A percentile compares a stretch with the other conserved stretches of the same genome.
Evolutionary conservation across 2,113 vertebrate genomes (phyloP).

Genomic region (Rafetus swinhoei): DNA sequence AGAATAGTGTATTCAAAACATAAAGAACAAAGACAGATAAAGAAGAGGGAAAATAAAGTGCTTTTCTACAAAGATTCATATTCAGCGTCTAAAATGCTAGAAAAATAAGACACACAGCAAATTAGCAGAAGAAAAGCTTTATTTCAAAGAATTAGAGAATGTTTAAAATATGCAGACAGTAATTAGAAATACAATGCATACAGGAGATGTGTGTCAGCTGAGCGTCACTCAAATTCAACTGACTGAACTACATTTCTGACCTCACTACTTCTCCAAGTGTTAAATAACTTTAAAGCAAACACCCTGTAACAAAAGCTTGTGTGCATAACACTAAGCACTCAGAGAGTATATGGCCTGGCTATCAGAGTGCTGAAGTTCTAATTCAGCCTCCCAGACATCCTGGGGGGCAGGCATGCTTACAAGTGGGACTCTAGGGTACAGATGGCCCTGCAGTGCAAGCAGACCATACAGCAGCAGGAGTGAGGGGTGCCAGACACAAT

Average conservation of each 20-base stretch:
- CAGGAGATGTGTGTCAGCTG: constrained; percentile 53
- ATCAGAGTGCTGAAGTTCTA: neutral
- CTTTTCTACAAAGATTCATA: neutral
- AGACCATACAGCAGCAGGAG: neutral
- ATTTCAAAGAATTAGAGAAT: constrained; percentile 9
- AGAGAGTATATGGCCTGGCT: accelerated
- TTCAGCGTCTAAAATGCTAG: neutral
- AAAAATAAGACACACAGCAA: neutral
- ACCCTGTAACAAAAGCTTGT: constrained; percentile 13
- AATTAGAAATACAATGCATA: constrained; percentile 59
- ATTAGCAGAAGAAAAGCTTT: neutral
- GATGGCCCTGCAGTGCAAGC: neutral
- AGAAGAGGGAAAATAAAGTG: neutral
- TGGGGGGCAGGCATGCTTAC: neutral
- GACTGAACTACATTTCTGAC: constrained; percentile 63
- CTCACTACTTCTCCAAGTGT: constrained; percentile 35
- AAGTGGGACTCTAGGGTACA: neutral
- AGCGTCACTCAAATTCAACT: constrained; percentile 20
- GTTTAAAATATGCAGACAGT: constrained; percentile 45
- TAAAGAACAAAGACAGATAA: neutral
- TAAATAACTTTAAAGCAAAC: constrained; percentile 42
- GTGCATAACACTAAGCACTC: neutral
- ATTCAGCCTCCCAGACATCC: neutral
- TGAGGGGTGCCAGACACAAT: accelerated
- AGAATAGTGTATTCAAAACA: neutral